Evolutionary conservation across 2,113 vertebrate species (phyloP).

Genomic region (Aphyosemion australe): DNA sequence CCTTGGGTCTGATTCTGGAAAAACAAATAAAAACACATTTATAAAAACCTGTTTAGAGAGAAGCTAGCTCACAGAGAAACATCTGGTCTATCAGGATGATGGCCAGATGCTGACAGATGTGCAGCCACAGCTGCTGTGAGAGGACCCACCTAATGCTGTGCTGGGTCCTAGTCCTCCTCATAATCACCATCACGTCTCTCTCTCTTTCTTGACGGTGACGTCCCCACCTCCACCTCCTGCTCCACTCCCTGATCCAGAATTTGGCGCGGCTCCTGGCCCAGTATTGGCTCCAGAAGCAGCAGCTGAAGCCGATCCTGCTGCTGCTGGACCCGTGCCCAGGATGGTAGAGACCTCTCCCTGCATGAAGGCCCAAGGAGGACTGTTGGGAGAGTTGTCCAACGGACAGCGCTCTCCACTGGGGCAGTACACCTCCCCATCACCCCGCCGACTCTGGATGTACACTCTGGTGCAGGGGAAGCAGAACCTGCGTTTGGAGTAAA

Average conservation of each 20-base stretch:
- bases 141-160: slow-evolving; percentile 46
- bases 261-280: slow-evolving; percentile 28
- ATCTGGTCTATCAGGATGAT: too few species aligned
- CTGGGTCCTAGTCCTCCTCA: slow-evolving; percentile 25
- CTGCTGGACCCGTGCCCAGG: slow-evolving; percentile 69
- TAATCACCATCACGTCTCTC: slow-evolving; percentile 70
- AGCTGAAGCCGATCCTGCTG: slow-evolving; percentile 33
- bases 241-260: slow-evolving; percentile 19
- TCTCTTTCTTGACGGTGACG: slow-evolving; percentile 72
- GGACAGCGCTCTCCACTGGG: slow-evolving; percentile 90
- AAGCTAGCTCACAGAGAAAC: too few species aligned
- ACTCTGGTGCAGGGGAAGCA: slow-evolving; percentile 90
- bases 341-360: slow-evolving; percentile 91
- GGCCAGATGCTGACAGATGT: background rate
- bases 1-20: slow-evolving; percentile 31
- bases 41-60: too few species aligned
- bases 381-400: slow-evolving; percentile 83
- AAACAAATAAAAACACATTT: too few species aligned
- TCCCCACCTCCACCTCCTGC: slow-evolving; percentile 43
- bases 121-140: background rate
- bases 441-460: slow-evolving; percentile 86
- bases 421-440: slow-evolving; percentile 86
- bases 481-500: slow-evolving; percentile 70
- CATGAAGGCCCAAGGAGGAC: slow-evolving; percentile 92
- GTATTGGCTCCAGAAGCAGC: slow-evolving; percentile 29